phyloP scores from a whole-genome alignment of 2,113 vertebrate genomes.

The Periophthalmodon schlosseri region DNA sequence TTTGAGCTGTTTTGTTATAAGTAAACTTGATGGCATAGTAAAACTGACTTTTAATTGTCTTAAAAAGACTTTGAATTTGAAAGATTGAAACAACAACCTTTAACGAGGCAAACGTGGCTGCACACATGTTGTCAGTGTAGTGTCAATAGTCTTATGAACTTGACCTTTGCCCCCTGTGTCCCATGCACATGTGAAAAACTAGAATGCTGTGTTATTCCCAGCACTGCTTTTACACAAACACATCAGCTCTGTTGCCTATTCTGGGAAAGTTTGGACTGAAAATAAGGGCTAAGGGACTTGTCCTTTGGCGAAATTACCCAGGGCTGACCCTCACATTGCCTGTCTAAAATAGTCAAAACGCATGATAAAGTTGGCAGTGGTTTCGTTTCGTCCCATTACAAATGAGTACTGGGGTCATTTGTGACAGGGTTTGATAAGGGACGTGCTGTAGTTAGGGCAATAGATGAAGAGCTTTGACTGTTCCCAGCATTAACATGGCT shows the following conservation, averaged over 20 bases:
- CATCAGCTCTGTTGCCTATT: conserved; percentile 14
- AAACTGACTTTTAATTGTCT: background rate
- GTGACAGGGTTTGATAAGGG: conserved; percentile 46
- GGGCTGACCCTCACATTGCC: background rate
- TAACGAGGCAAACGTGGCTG: conserved; percentile 22
- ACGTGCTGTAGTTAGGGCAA: conserved; percentile 44
- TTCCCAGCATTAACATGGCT: conserved; percentile 41
- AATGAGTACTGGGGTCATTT: conserved; percentile 26
- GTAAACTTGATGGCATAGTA: background rate
- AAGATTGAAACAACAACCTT: background rate
- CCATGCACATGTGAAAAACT: background rate
- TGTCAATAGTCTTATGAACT: background rate
- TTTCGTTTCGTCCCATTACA: conserved; percentile 35
- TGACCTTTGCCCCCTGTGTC: background rate
- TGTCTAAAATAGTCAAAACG: background rate
- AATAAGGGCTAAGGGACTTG: background rate
- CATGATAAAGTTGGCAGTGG: conserved; percentile 4
- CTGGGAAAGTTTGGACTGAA: conserved; percentile 36
- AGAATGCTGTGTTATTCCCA: conserved; percentile 1
- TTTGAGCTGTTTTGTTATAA: background rate
- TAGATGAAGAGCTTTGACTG: conserved; percentile 41
- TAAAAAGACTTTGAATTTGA: background rate
- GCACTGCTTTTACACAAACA: conserved; percentile 42
- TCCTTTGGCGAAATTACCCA: background rate
- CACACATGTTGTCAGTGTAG: conserved; percentile 2